Evolutionary conservation across 2,888 invertebrate species (phyloP).

Genomic region (Parnassius mnemosyne): DNA sequence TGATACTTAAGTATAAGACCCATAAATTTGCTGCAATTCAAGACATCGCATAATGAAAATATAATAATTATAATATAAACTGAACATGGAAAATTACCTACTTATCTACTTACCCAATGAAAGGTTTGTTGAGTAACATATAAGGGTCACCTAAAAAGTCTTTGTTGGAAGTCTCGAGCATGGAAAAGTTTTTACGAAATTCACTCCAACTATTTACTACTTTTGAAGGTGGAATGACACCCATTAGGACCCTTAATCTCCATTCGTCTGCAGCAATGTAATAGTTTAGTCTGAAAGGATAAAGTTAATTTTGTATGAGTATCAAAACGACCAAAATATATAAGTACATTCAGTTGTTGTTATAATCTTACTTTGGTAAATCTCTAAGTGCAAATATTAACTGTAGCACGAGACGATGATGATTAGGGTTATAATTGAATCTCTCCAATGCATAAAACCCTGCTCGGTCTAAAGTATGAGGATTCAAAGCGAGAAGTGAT

Average conservation of each 20-base stretch:
- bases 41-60: constrained; percentile 4
- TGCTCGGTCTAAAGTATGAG: constrained; percentile 70
- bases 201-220: constrained; percentile 73
- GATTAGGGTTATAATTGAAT: constrained; percentile 65
- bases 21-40: constrained; percentile 76
- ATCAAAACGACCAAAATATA: neutral
- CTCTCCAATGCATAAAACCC: constrained; percentile 67
- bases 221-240: constrained; percentile 54
- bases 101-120: constrained; percentile 64
- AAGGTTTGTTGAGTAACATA: constrained; percentile 77
- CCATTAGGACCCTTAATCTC: constrained; percentile 71
- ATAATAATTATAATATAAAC: neutral
- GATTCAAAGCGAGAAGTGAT: constrained; percentile 73
- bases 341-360: too few species aligned
- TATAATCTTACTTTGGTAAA: constrained; percentile 70
- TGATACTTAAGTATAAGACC: constrained; percentile 80
- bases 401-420: constrained; percentile 72
- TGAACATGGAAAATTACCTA: neutral
- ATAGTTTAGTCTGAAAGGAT: constrained; percentile 70
- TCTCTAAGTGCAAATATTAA: constrained; percentile 77
- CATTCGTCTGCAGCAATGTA: constrained; percentile 80
- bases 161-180: constrained; percentile 64
- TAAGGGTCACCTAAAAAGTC: constrained; percentile 77
- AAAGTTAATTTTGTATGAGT: neutral
- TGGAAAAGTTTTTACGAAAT: constrained; percentile 69